phyloP scores from a whole-genome alignment of 2,113 vertebrate species.

The Rhinoderma darwinii region DNA sequence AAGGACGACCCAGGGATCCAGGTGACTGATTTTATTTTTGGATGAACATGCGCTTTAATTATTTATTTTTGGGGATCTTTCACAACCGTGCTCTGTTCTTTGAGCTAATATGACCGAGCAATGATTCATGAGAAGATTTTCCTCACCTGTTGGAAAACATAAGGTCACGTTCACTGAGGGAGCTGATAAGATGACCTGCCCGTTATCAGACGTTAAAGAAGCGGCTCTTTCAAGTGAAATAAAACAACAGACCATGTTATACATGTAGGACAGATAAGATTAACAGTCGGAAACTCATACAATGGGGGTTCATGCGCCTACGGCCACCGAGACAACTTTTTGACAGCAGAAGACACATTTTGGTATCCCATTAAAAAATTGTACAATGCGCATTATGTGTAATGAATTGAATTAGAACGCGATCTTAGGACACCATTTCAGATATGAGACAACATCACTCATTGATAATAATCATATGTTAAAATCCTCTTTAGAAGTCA shows the following conservation, averaged over 20 bases:
- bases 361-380: neutral
- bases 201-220: neutral
- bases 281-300: neutral
- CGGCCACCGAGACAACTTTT: neutral
- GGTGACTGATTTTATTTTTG: too few species aligned
- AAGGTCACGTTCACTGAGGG: conserved; percentile 7
- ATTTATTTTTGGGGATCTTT: neutral
- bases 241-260: neutral
- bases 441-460: too few species aligned
- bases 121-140: conserved; percentile 33
- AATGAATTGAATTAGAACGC: neutral
- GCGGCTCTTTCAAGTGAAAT: conserved; percentile 14
- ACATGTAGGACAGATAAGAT: neutral
- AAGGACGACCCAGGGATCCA: too few species aligned
- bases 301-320: neutral
- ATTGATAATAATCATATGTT: too few species aligned
- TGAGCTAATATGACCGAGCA: neutral
- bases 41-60: neutral
- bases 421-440: too few species aligned
- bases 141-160: conserved; percentile 7
- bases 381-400: neutral
- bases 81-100: neutral
- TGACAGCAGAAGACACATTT: neutral
- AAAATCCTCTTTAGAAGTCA: too few species aligned
- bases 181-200: conserved; percentile 10